phyloP scores from a whole-genome alignment of 2,888 invertebrate species.

The Orchesella flavescens region DNA sequence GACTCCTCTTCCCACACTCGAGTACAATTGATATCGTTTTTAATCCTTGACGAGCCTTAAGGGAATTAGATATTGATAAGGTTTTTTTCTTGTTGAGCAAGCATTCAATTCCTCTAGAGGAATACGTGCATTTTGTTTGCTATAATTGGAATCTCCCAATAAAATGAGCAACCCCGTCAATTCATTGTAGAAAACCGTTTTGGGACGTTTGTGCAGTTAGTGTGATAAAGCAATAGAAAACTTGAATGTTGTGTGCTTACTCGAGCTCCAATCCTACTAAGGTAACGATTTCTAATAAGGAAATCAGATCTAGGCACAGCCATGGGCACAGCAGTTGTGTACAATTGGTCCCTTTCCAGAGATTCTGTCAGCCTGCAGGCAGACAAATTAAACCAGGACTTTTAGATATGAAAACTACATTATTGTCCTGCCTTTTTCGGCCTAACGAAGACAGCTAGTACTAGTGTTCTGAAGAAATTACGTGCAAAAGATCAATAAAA shows the following conservation, averaged over 20 bases:
- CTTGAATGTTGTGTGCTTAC: slow-evolving; percentile 74
- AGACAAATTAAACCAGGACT: slow-evolving; percentile 40
- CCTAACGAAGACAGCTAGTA: too few relatives aligned
- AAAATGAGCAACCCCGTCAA: too few relatives aligned
- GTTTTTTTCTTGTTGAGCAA: too few relatives aligned
- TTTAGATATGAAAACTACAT: slow-evolving; percentile 3
- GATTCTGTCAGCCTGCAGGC: slow-evolving; percentile 75
- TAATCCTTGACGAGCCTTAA: not conserved
- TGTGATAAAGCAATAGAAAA: slow-evolving; percentile 39
- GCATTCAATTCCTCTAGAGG: too few relatives aligned
- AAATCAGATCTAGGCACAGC: slow-evolving; percentile 75
- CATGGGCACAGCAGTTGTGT: slow-evolving; percentile 75
- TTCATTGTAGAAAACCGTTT: slow-evolving; percentile 12
- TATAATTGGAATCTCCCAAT: too few relatives aligned
- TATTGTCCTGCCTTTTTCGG: not conserved
- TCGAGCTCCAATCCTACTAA: slow-evolving; percentile 78
- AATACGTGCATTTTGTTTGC: too few relatives aligned
- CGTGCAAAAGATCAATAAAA: too few relatives aligned
- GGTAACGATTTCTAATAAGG: slow-evolving; percentile 79
- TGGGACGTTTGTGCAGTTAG: slow-evolving; percentile 56
- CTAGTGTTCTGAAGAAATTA: too few relatives aligned
- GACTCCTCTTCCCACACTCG: slow-evolving; percentile 60
- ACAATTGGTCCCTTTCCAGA: slow-evolving; percentile 77
- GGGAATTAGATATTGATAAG: not conserved
- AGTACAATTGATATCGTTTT: too few relatives aligned